Conservation (phyloP, 2,888 invertebrate genomes). For the Argyresthia goedartella region DNA sequence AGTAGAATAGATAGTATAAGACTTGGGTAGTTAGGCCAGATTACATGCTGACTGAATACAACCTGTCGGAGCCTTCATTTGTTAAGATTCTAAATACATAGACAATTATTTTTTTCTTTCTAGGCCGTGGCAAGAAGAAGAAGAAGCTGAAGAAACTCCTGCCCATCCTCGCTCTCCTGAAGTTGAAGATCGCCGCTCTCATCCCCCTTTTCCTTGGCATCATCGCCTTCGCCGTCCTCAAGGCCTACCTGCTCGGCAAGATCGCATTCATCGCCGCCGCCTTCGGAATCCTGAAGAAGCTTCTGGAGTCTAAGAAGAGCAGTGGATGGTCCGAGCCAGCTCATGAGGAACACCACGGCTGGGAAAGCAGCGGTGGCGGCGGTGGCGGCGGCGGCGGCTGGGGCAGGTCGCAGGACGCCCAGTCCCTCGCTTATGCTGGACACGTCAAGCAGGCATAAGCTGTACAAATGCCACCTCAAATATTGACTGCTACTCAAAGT, state of each 20-base stretch:
- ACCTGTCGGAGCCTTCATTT: too few species aligned
- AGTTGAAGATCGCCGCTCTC: slow-evolving; percentile 81
- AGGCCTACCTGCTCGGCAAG: slow-evolving; percentile 86
- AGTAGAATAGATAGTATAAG: too few species aligned
- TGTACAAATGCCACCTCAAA: too few species aligned
- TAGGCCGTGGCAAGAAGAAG: slow-evolving; percentile 86
- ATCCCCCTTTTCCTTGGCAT: slow-evolving; percentile 81
- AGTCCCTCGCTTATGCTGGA: slow-evolving; percentile 78
- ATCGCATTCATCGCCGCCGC: slow-evolving; percentile 84
- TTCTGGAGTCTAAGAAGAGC: slow-evolving; percentile 79
- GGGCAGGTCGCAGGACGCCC: slow-evolving; percentile 76
- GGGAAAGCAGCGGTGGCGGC: slow-evolving; percentile 52
- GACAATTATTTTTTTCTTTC: too few species aligned
- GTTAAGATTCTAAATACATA: too few species aligned
- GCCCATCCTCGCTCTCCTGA: slow-evolving; percentile 81
- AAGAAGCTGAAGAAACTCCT: slow-evolving; percentile 82
- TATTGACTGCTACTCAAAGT: too few species aligned
- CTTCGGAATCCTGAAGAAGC: slow-evolving; percentile 76
- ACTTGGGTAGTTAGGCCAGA: too few species aligned
- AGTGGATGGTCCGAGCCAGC: slow-evolving; percentile 80
- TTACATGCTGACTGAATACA: too few species aligned
- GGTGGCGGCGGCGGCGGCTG: slow-evolving; percentile 55
- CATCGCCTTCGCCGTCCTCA: slow-evolving; percentile 85
- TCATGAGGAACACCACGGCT: slow-evolving; percentile 67
- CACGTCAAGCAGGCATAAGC: slow-evolving; percentile 57